A percentile compares a stretch with the other conserved stretches of the same genome.
Evolutionary conservation across 1,140 invertebrate genomes (phyloP).

Genomic region (Procambarus virginalis): DNA sequence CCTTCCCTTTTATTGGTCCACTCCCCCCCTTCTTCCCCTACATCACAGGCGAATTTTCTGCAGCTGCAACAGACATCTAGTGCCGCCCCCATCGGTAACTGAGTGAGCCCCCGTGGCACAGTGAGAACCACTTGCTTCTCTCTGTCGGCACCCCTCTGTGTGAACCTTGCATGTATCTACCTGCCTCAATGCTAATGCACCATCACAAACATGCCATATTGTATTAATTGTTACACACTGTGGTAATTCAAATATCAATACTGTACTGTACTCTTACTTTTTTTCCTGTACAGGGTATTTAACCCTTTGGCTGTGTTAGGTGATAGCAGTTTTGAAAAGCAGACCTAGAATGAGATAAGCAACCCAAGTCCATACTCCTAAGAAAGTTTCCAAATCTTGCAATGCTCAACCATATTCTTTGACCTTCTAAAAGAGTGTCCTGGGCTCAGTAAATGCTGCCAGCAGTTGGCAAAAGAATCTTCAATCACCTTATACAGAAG

Average conservation of each 20-base stretch:
- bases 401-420: too few species aligned
- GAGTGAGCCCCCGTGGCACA: constrained; percentile 66
- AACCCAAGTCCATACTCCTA: too few species aligned
- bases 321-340: too few species aligned
- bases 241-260: background rate
- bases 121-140: constrained; percentile 67
- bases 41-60: constrained; percentile 31
- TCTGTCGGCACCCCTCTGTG: constrained; percentile 56
- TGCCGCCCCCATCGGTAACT: constrained; percentile 69
- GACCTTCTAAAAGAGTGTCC: too few species aligned
- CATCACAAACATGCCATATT: background rate
- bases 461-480: too few species aligned
- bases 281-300: too few species aligned
- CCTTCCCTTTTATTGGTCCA: constrained; percentile 54
- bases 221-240: background rate
- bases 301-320: too few species aligned
- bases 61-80: constrained; percentile 33
- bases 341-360: too few species aligned
- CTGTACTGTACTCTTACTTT: background rate
- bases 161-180: constrained; percentile 32
- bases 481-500: too few species aligned
- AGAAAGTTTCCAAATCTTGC: too few species aligned
- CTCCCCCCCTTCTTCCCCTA: constrained; percentile 52
- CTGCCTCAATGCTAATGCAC: background rate
- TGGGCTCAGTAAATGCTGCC: too few species aligned